phyloP scores from a whole-genome alignment of 2,888 invertebrate genomes.

The Phania funesta region DNA sequence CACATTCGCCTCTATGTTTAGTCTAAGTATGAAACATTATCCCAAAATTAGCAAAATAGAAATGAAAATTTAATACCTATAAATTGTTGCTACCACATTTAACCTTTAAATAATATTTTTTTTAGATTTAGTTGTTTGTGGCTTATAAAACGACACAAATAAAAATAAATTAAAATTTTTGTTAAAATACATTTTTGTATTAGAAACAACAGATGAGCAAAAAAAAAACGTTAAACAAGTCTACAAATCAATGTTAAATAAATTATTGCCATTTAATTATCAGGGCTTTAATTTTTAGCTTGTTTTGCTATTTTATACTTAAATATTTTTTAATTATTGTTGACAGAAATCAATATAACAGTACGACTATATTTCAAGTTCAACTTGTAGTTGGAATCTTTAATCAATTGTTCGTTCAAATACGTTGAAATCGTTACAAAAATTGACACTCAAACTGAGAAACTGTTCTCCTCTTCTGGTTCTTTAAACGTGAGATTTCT shows the following conservation, averaged over 20 bases:
- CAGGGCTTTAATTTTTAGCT: background rate
- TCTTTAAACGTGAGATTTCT: no score
- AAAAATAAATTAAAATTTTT: no score
- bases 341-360: background rate
- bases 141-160: slow-evolving; percentile 1
- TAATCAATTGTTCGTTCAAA: background rate
- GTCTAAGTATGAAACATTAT: no score
- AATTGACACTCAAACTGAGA: background rate
- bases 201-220: slow-evolving; percentile 12
- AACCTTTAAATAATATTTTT: slow-evolving; percentile 10
- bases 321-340: slow-evolving; percentile 6
- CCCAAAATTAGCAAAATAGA: no score
- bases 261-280: slow-evolving; percentile 20
- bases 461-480: no score
- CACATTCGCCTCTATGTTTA: no score
- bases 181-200: no score
- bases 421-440: background rate
- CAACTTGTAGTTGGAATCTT: slow-evolving; percentile 2
- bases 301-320: background rate
- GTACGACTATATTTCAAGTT: slow-evolving; percentile 14
- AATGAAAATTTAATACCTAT: background rate
- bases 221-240: background rate
- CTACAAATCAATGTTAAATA: slow-evolving; percentile 20
- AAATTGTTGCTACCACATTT: slow-evolving; percentile 19
- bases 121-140: slow-evolving; percentile 12